A percentile compares a stretch with the other conserved stretches of the same genome.
These are phyloP conservation scores for Chiroxiphia lanceolata DNA, from an alignment of 2,797 vertebrate genomes.

Conservation along the genomic window DNA sequence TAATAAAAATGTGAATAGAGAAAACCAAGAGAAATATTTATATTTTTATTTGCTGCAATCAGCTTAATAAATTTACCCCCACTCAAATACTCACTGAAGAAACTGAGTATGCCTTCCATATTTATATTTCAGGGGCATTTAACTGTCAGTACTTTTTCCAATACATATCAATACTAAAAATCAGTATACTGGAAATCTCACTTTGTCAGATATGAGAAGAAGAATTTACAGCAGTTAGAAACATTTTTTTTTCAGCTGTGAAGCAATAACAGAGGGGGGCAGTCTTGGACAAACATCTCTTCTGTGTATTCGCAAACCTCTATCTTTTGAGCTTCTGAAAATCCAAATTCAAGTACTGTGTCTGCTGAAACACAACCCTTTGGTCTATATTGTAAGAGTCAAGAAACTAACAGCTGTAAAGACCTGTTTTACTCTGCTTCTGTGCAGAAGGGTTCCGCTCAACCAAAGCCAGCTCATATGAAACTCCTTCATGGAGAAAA, in stretches of 20 bases:
- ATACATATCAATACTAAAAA: not conserved
- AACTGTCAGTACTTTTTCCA: not conserved
- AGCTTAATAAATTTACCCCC: not conserved
- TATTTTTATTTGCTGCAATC: not conserved
- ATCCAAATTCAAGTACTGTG: not conserved
- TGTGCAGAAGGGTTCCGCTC: not conserved
- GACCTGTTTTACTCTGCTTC: not conserved
- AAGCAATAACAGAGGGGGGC: conserved; percentile 50
- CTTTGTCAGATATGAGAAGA: not conserved
- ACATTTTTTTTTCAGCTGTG: not conserved
- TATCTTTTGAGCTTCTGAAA: not conserved
- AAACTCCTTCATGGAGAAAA: not conserved
- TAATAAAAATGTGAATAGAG: not conserved
- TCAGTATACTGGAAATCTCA: not conserved
- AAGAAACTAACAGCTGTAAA: not conserved
- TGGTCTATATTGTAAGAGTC: not conserved
- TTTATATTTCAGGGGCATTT: not conserved
- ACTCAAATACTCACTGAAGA: not conserved
- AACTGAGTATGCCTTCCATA: not conserved
- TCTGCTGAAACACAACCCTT: not conserved
- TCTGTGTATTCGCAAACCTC: not conserved
- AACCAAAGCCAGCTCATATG: not conserved
- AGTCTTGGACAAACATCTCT: conserved; percentile 27
- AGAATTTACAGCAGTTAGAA: not conserved
- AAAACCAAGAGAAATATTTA: not conserved